Base-by-base conservation (phyloP, 2,888 invertebrate species). In the Pyrgus malvae region DNA sequence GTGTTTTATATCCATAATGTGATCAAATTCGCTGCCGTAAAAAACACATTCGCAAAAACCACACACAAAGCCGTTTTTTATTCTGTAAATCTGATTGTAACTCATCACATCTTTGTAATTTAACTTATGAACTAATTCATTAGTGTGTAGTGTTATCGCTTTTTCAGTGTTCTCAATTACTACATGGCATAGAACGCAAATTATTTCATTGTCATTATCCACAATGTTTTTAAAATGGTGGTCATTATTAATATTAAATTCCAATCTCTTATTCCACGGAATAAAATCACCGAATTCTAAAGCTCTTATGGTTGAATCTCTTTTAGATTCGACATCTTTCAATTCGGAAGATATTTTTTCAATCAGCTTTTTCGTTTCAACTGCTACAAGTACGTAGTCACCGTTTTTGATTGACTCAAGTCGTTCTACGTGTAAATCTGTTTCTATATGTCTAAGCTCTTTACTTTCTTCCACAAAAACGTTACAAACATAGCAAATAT, bases 381-480 rank as follows among this genome's bases (percentile, higher is more conserved):
- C 17, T 17, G 37, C 19, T n/a, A 37, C 37, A n/a, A 37, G n/a
- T 17, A 49, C 49, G 7, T 49, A 33, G n/a, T 41, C 31, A 2
- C 40, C 49, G 11, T 49, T 49, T 31, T 14, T 41, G 12, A 49
- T 21, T 7, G 40, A 21, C 12, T 49, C 31, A 2, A 49, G 14
- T 33, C 41, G 2, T 19, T 33, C 19, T 16, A 8, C 11, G 21
- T 49, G 49, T 17, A 31, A 14, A 14, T 23, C 23, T 7, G 41
- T 19, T 3, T 49, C 31, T 14, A 49, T 49, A 7, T 49, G 49
- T 2, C 21, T 5, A n/a, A 49, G n/a, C 12, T 49, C 49, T 49
- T 49, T 49, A n/a, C 29, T 21, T 0, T 11, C 16, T 11, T 49
- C 49, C 0, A 49, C 31, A 2, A 41, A 49, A 21, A 49, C 23